A percentile compares a stretch with the other conserved stretches of the same genome.
Conservation (phyloP, 2,113 vertebrate genomes). For the Amblyornis subalaris region DNA sequence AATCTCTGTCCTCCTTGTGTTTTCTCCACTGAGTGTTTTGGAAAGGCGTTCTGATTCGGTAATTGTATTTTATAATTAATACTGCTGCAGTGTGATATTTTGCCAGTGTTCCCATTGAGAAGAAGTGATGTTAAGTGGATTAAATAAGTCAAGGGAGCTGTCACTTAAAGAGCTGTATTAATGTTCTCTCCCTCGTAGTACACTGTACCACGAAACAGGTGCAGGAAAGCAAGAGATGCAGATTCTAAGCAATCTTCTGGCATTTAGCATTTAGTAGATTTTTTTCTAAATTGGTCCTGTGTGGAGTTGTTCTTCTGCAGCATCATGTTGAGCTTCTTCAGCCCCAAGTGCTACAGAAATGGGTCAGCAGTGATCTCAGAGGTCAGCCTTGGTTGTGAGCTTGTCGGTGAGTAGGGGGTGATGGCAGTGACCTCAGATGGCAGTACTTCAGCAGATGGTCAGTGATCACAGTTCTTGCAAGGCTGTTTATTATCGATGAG, state of each 20-base stretch:
- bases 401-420: accelerated
- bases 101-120: not conserved
- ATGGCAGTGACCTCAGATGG: not conserved
- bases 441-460: not conserved
- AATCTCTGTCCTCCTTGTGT: not conserved
- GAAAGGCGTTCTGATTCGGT: not conserved
- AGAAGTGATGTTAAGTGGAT: not conserved
- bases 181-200: too few relatives aligned
- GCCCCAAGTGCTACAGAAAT: accelerated
- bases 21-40: not conserved
- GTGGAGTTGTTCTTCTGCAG: accelerated
- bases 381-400: not conserved
- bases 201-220: accelerated
- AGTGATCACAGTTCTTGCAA: not conserved
- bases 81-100: not conserved
- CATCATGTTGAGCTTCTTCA: accelerated
- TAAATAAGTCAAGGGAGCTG: not conserved
- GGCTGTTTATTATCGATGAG: not conserved
- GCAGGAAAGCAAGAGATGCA: not conserved
- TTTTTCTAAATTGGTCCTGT: accelerated
- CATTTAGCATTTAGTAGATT: not conserved
- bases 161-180: not conserved
- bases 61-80: not conserved
- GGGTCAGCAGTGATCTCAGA: accelerated
- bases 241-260: not conserved